phyloP scores from a whole-genome alignment of 2,888 invertebrate species.

The Phaonia tiefii region DNA sequence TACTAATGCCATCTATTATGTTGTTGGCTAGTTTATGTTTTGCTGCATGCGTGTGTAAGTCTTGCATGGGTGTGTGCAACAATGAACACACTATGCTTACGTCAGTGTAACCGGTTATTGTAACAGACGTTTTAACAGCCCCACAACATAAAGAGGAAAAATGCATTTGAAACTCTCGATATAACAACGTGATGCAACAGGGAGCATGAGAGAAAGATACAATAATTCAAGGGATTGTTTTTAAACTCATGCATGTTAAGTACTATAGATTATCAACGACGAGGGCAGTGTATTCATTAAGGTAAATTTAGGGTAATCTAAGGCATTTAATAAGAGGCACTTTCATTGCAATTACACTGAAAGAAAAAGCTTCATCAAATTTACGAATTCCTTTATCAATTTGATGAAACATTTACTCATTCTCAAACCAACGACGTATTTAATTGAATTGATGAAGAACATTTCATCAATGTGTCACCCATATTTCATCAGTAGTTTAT shows the following conservation, averaged over 20 bases:
- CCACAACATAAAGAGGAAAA: conserved; percentile 38
- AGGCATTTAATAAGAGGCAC: too few species aligned
- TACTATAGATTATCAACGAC: not conserved
- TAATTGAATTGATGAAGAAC: too few species aligned
- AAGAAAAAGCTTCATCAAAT: too few species aligned
- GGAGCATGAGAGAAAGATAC: too few species aligned
- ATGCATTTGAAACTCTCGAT: conserved; percentile 31
- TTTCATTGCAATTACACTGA: too few species aligned
- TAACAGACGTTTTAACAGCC: conserved; percentile 59
- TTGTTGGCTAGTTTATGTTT: conserved; percentile 34
- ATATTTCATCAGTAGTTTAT: too few species aligned
- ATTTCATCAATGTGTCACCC: too few species aligned
- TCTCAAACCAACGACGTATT: too few species aligned
- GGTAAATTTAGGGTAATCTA: too few species aligned
- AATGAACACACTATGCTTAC: conserved; percentile 53
- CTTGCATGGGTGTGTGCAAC: not conserved
- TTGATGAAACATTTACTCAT: too few species aligned
- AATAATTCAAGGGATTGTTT: conserved; percentile 36
- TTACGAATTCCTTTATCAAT: too few species aligned
- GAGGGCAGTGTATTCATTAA: too few species aligned
- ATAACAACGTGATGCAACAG: not conserved
- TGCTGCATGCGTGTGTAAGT: not conserved
- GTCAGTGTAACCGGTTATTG: conserved; percentile 60
- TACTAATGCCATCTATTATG: conserved; percentile 3
- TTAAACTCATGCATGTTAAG: conserved; percentile 16